Conservation (phyloP, 2,113 vertebrate species). For the Erythrocebus patas region DNA sequence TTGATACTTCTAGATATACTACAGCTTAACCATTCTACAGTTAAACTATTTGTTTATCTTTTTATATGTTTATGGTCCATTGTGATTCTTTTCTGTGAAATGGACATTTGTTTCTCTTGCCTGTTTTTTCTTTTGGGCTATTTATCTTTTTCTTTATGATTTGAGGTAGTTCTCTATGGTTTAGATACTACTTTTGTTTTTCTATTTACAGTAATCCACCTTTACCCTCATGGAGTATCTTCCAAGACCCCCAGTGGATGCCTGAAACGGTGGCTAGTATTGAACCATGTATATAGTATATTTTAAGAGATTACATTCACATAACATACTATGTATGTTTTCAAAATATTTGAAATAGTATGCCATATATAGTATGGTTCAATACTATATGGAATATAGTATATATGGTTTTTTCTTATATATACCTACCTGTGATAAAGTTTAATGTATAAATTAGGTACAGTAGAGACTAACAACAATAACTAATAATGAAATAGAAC, state of each 20-base stretch:
- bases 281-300: background rate
- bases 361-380: too few species aligned
- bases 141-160: background rate
- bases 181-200: background rate
- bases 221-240: background rate
- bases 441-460: too few species aligned
- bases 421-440: background rate
- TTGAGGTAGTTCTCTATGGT: background rate
- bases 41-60: background rate
- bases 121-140: background rate
- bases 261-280: background rate
- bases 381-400: too few species aligned
- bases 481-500: background rate
- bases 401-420: background rate
- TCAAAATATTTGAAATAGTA: too few species aligned
- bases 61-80: background rate
- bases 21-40: background rate
- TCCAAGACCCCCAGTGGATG: background rate
- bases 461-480: background rate
- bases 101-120: background rate
- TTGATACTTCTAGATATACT: background rate
- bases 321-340: too few species aligned
- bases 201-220: background rate
- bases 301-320: too few species aligned
- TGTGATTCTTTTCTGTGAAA: background rate